Evolutionary conservation across 1,140 invertebrate genomes (phyloP), one percentile per base, ranked within the genome.

Genomic region (Papilio aristodemus): DNA sequence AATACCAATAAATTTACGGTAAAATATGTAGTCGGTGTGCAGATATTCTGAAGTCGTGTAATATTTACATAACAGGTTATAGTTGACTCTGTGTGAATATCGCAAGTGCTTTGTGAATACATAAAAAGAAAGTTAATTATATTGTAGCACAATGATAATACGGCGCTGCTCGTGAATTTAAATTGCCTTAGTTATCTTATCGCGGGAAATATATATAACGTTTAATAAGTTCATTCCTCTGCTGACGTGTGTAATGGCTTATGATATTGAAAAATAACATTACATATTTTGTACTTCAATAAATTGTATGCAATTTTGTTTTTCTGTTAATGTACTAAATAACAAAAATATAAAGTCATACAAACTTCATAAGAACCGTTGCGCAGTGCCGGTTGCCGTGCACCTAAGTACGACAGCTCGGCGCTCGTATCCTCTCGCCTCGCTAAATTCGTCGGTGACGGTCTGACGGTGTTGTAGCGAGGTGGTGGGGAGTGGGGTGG

Each of bases 361-460:
- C n/a, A n/a, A n/a, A n/a, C n/a, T n/a, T n/a, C n/a, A n/a, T n/a
- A n/a, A n/a, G n/a, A n/a, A 58, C 27, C 25, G 54, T 32, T 58
- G 27, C 27, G 54, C 25, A 27, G 19, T 32, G 58, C 14, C 36
- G 27, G 14, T 60, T 60, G 58, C 32, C 14, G 58, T 60, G 58
- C 58, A 60, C 27, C 27, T n/a, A 14, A 59, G 58, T 37, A 17
- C 14, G 58, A 36, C 25, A 37, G 37, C 59, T 63, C 68, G 71
- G 78, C 71, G 68, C 75, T 72, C 70, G 73, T 71, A 73, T 73
- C 69, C 69, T 76, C 70, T 78, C 72, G 71, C 70, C 66, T 74
- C 74, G 83, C 89, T 91, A 91, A 84, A 83, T 91, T 81, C 58
- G 86, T 89, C 89, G 89, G 86, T 91, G 89, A 90, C 87, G 78